phyloP scores from a whole-genome alignment of 2,797 vertebrate genomes.

The Sarcoramphus papa region DNA sequence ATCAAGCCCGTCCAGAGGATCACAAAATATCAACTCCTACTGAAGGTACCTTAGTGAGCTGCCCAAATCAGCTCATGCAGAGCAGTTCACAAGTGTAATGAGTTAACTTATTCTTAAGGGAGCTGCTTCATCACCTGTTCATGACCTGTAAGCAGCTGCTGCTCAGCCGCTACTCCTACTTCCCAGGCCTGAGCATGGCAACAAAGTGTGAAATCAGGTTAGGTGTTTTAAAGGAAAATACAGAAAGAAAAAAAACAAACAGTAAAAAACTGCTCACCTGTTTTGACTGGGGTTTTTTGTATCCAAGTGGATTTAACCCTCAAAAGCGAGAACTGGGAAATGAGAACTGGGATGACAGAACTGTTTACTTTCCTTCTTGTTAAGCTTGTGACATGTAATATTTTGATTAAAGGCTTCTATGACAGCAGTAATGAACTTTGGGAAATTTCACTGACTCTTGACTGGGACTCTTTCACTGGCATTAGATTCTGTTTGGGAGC shows the following conservation, averaged over 20 bases:
- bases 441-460: neutral
- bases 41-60: conserved; percentile 83
- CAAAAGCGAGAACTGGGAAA: neutral
- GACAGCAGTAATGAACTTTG: neutral
- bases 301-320: neutral
- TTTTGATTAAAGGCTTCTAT: neutral
- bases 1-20: conserved; percentile 99
- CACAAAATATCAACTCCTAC: conserved; percentile 96
- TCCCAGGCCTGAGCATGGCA: neutral
- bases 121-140: neutral
- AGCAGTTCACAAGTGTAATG: neutral
- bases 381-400: neutral
- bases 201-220: neutral
- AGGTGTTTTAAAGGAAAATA: neutral
- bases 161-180: neutral
- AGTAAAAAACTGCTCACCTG: neutral
- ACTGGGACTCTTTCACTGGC: neutral
- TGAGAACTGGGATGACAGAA: neutral
- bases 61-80: neutral
- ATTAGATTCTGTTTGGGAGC: neutral
- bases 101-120: neutral
- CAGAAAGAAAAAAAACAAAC: neutral
- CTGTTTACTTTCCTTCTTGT: neutral
- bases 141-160: neutral
- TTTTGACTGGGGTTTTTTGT: neutral